phyloP scores from a whole-genome alignment of 2,797 vertebrate genomes.

The Eulemur mongoz region DNA sequence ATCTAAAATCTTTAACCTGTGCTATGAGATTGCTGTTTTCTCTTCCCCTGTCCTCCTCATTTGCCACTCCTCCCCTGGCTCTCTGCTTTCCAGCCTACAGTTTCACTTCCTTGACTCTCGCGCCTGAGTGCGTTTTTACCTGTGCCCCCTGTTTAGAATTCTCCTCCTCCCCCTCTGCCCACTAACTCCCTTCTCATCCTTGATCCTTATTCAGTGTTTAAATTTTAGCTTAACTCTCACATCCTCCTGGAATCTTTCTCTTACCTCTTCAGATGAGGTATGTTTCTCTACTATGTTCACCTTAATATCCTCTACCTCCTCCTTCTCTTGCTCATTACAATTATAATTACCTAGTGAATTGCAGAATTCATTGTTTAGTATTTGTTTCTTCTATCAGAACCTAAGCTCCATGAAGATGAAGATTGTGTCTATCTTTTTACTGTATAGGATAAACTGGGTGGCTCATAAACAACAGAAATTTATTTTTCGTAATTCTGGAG shows the following conservation, averaged over 20 bases:
- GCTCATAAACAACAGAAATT: not conserved
- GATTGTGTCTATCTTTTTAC: not conserved
- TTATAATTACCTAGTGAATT: not conserved
- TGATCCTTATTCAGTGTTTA: not conserved
- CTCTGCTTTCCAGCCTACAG: not conserved
- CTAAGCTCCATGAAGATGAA: not conserved
- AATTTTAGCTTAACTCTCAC: not conserved
- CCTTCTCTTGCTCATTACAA: not conserved
- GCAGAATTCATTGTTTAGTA: not conserved
- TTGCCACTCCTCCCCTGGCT: no score
- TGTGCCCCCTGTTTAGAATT: not conserved
- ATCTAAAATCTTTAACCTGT: not conserved
- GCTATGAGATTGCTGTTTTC: no score
- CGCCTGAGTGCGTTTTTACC: not conserved
- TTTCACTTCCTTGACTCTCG: not conserved
- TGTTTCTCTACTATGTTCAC: not conserved
- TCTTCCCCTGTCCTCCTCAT: not conserved
- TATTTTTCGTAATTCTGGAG: not conserved
- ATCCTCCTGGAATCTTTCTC: not conserved
- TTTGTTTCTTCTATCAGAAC: not conserved
- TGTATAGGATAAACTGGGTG: not conserved
- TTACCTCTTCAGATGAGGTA: not conserved
- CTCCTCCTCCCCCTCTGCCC: not conserved
- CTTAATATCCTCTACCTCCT: not conserved
- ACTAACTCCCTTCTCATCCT: not conserved